phyloP scores from a whole-genome alignment of 2,888 invertebrate genomes.

The Habrosyne pyritoides region DNA sequence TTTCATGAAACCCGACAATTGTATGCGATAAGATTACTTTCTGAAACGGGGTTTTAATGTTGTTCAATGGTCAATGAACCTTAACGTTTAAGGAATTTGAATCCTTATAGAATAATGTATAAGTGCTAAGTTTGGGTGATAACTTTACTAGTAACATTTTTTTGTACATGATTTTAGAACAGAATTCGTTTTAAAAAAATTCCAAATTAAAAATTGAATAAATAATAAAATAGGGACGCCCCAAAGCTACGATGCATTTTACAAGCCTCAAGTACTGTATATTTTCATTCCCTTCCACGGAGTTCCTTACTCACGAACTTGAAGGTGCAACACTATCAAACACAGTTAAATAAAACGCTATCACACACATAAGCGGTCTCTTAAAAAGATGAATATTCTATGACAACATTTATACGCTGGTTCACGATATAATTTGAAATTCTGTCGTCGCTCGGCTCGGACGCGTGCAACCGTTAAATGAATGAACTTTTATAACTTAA shows the following conservation, averaged over 20 bases:
- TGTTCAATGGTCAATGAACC: conserved; percentile 13
- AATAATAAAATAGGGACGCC: too few species aligned
- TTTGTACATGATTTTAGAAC: too few species aligned
- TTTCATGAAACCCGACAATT: conserved; percentile 36
- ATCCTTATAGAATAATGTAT: too few species aligned
- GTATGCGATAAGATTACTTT: conserved; percentile 32
- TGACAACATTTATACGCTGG: conserved; percentile 28
- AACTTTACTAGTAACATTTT: too few species aligned
- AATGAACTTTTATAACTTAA: conserved; percentile 82
- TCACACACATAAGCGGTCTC: not conserved
- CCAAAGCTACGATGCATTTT: too few species aligned
- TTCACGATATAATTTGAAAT: conserved; percentile 63
- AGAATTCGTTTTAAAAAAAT: too few species aligned
- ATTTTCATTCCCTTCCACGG: not conserved
- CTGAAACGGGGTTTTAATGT: conserved; percentile 22
- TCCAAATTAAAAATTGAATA: too few species aligned
- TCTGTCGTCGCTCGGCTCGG: conserved; percentile 52
- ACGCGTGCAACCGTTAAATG: conserved; percentile 80
- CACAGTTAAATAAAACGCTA: not conserved
- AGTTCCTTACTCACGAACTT: not conserved
- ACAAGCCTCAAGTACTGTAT: too few species aligned
- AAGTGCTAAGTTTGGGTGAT: too few species aligned
- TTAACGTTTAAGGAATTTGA: too few species aligned
- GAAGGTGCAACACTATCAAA: not conserved
- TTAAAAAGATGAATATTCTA: conserved; percentile 15